Base-by-base conservation (phyloP, 2,113 vertebrate genomes). In the Spea multiplicata region DNA sequence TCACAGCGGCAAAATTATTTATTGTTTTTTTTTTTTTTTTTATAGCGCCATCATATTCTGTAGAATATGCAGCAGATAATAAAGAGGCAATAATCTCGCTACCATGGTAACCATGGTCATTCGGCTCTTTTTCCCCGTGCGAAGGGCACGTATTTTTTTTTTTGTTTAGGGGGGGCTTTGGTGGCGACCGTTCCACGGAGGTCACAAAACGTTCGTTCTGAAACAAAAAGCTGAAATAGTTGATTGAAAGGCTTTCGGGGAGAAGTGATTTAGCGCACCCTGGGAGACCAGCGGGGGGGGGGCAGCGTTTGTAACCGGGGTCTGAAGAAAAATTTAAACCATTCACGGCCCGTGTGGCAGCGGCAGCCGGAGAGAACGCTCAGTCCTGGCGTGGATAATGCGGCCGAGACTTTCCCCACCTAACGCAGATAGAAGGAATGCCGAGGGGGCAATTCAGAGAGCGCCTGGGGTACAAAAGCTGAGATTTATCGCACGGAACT, bases 321-420 rank as follows among this genome's bases (percentile, higher is more conserved):
- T 30, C 30, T 30, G 30, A 30, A 30, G 30, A 30, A 30, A 66
- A 44, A 49, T 14, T 75, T 47, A 74, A 74, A 65, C 62, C 49
- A 49, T 53, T 66, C 62, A 75, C 13, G 73, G 53, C 66, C 48
- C 73, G 12, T 47, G 66, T n/a, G 55, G 45, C 8, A 55, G 66
- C 75, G 66, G 61, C 49, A 3, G 13, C 12, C 4, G n/a, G 46
- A 77, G 46, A 49, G 46, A 77, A 77, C 30, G 30, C 50, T 77
- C 67, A 44, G 13, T 62, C 30, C 61, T 77, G 69, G 66, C 61
- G 59, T 14, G 30, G 52, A 70, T 16, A 17, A 6, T 9, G 53
- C 55, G 70, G 75, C 75, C 75, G 71, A 71, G 55, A 77, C 53
- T 14, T 61, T 71, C n/a, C 66, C 68, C 30, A 77, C 30, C 57